Conservation (phyloP, 2,888 invertebrate genomes). For the Adineta ricciae region DNA sequence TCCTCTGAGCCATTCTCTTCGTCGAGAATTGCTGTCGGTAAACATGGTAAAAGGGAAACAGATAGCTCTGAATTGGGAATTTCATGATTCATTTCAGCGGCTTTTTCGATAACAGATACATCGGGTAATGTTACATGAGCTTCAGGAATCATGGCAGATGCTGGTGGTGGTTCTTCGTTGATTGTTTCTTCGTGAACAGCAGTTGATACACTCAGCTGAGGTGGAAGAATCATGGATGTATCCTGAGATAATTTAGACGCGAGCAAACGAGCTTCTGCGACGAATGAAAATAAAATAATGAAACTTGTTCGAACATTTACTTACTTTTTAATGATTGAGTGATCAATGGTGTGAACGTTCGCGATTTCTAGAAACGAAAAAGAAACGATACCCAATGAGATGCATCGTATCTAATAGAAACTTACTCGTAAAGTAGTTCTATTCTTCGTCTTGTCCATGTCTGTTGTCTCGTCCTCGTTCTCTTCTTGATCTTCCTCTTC, state of each 20-base stretch:
- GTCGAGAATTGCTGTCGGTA: background rate
- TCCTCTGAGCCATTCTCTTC: background rate
- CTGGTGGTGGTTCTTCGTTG: background rate
- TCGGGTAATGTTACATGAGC: background rate
- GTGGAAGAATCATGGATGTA: background rate
- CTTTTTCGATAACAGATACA: background rate
- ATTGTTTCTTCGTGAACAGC: background rate
- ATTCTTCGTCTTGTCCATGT: background rate
- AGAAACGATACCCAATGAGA: background rate
- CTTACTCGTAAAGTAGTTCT: background rate
- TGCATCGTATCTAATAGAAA: background rate
- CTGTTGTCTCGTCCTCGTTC: too few relatives aligned
- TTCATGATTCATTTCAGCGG: background rate
- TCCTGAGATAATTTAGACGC: background rate
- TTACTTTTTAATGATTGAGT: background rate
- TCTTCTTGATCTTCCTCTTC: background rate
- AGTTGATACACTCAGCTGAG: background rate
- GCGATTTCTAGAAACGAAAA: background rate
- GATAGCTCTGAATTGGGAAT: background rate
- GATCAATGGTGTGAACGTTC: conserved; percentile 8
- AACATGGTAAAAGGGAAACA: background rate
- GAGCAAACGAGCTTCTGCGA: background rate
- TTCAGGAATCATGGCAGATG: background rate
- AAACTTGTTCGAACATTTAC: background rate
- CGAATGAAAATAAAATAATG: background rate